Evolutionary conservation across 2,888 invertebrate species (phyloP), one percentile per base, ranked within the genome.

Genomic region (Ichneumon xanthorius): DNA sequence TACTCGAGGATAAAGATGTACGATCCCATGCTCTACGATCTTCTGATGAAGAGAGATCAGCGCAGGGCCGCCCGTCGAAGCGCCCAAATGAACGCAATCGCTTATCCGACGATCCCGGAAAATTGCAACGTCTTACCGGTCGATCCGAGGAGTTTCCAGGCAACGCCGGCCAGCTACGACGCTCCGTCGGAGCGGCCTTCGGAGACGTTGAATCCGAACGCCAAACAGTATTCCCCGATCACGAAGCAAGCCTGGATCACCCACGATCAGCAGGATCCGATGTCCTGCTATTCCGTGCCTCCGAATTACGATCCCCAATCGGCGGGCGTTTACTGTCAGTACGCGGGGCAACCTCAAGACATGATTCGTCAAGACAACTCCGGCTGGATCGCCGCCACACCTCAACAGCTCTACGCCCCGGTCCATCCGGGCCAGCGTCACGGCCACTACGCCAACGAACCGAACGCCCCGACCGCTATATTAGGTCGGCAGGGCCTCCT

Each of bases 1-100:
- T 67, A 78, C 48, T 40, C 78, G 0, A 33, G 37, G 1, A 16
- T 82, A 22, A 65, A 58, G 14, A 37, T 26, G 4, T 7, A 40
- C 61, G 84, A 84, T 72, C 84, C 84, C 3, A 40, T 73, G 67
- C 77, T 84, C 2, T 55, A 77, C 61, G 58, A 65, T 11, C 40
- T 84, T 26, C 33, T 84, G 33, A 1, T 61, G 14, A 50, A 81
- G 22, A 68, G 50, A 11, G n/a, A 58, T 4, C 14, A 4, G 1
- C 33, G 19, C 1, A 19, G 1, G 30, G 11, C 22, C 0, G 9
- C 19, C 1, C 7, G 55, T 9, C 40, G 19, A 5, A 55, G 16
- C 19, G 37, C 1, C 4, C 19, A 5, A 37, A 14, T 7, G 2
- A 16, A 26, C 16, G 48, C 22, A 19, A 2, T 6, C 11, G 19